Percentiles rank a stretch among this genome's conserved stretches.
Conservation (phyloP, 1,140 invertebrate species). For the Cydia splendana region DNA sequence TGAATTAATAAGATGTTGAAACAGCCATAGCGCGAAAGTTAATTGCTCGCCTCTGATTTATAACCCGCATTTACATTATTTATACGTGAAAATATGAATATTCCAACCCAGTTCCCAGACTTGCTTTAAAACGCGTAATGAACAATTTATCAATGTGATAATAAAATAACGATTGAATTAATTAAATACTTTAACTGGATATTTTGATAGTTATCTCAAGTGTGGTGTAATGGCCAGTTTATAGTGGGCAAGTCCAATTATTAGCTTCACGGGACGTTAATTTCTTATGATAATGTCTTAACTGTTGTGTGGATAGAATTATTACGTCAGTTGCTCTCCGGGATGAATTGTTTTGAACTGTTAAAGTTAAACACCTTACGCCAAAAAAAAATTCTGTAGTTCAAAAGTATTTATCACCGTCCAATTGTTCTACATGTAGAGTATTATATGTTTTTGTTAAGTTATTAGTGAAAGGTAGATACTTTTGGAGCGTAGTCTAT, state of each 20-base stretch:
- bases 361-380: too few relatives aligned
- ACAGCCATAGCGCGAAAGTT: constrained; percentile 33
- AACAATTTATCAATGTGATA: constrained; percentile 20
- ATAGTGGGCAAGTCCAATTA: background rate
- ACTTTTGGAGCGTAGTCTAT: too few relatives aligned
- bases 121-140: constrained; percentile 9
- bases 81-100: constrained; percentile 31
- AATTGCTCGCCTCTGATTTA: constrained; percentile 25
- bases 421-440: too few relatives aligned
- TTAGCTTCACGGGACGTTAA: constrained; percentile 11
- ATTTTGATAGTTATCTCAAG: constrained; percentile 25
- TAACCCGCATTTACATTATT: constrained; percentile 17
- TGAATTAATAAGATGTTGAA: constrained; percentile 51
- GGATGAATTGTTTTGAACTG: too few relatives aligned
- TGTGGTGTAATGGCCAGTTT: background rate
- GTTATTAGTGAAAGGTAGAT: too few relatives aligned
- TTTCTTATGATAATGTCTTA: constrained; percentile 27
- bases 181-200: constrained; percentile 20
- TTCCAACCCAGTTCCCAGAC: constrained; percentile 30
- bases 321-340: background rate
- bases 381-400: too few relatives aligned
- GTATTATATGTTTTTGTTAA: too few relatives aligned
- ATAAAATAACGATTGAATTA: constrained; percentile 20
- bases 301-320: constrained; percentile 7
- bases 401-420: too few relatives aligned